phyloP scores from a whole-genome alignment of 2,797 vertebrate species.

The Darevskia mixta region DNA sequence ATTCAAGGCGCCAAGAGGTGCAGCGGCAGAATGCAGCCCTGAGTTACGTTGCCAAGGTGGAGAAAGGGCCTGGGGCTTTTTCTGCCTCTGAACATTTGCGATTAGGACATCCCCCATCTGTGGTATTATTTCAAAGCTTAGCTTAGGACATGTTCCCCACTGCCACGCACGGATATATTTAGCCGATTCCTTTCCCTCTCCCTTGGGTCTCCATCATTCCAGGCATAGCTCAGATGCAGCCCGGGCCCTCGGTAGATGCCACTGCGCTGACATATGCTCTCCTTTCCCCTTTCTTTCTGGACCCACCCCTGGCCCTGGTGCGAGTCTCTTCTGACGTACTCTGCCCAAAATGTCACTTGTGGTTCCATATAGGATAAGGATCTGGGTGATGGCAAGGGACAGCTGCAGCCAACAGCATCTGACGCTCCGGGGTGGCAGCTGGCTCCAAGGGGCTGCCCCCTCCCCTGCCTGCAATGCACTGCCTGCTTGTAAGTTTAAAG shows the following conservation, averaged over 20 bases:
- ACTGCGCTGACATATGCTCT: conserved; percentile 22
- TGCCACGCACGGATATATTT: conserved; percentile 33
- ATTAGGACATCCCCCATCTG: neutral
- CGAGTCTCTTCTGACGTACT: conserved; percentile 15
- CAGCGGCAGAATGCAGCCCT: neutral
- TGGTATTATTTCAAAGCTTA: neutral
- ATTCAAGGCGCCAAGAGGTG: neutral
- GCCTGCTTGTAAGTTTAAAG: neutral
- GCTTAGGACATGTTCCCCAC: neutral
- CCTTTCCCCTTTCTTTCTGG: neutral
- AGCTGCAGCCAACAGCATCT: neutral
- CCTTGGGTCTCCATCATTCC: conserved; percentile 41
- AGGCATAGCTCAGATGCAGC: conserved; percentile 30
- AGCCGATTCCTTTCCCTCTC: conserved; percentile 16
- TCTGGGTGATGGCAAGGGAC: neutral
- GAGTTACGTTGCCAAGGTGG: neutral
- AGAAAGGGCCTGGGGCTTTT: neutral
- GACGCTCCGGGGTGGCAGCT: neutral
- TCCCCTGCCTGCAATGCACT: neutral
- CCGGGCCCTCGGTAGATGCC: conserved; percentile 17
- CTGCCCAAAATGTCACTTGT: conserved; percentile 13
- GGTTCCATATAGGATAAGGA: neutral
- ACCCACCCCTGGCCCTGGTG: neutral
- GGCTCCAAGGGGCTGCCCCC: neutral
- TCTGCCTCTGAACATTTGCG: neutral